Conservation (phyloP, 2,797 vertebrate species). For the Sebastes kiyomatsui region DNA sequence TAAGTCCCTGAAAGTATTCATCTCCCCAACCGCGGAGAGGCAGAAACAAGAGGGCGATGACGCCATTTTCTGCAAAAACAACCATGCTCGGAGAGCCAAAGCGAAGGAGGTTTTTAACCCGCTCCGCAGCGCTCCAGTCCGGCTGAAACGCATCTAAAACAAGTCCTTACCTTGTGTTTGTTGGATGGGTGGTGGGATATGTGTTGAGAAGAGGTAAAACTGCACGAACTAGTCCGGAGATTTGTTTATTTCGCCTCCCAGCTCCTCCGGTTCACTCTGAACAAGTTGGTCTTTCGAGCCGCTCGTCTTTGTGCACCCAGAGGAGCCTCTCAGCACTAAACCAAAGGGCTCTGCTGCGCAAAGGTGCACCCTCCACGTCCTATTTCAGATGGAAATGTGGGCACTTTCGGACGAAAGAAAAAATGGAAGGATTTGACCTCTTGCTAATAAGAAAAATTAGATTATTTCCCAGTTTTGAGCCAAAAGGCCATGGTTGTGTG, state of each 20-base stretch:
- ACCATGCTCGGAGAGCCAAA: constrained; percentile 77
- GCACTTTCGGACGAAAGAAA: neutral
- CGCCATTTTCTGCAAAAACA: constrained; percentile 86
- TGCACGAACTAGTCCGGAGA: constrained; percentile 67
- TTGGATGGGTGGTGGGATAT: constrained; percentile 27
- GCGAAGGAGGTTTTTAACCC: constrained; percentile 70
- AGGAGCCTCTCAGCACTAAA: constrained; percentile 80
- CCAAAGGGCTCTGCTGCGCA: constrained; percentile 84
- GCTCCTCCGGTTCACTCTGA: constrained; percentile 76
- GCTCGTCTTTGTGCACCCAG: constrained; percentile 87
- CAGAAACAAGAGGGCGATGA: constrained; percentile 82
- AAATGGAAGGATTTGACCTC: neutral
- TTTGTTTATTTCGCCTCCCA: constrained; percentile 79
- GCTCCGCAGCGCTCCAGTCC: constrained; percentile 45
- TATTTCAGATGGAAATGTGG: constrained; percentile 42
- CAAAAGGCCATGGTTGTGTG: constrained; percentile 15
- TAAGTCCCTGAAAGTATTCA: constrained; percentile 78
- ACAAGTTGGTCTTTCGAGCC: constrained; percentile 83
- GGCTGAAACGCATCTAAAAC: constrained; percentile 44
- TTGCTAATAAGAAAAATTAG: constrained; percentile 28
- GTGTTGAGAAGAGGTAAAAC: constrained; percentile 35
- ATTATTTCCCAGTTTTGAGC: neutral
- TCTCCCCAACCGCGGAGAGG: constrained; percentile 80
- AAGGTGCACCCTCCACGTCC: constrained; percentile 80
- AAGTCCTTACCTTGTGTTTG: constrained; percentile 74